A percentile compares a stretch with the other conserved stretches of the same genome.
Evolutionary conservation across 2,888 invertebrate genomes (phyloP).

Genomic region (Eilema sororculum): DNA sequence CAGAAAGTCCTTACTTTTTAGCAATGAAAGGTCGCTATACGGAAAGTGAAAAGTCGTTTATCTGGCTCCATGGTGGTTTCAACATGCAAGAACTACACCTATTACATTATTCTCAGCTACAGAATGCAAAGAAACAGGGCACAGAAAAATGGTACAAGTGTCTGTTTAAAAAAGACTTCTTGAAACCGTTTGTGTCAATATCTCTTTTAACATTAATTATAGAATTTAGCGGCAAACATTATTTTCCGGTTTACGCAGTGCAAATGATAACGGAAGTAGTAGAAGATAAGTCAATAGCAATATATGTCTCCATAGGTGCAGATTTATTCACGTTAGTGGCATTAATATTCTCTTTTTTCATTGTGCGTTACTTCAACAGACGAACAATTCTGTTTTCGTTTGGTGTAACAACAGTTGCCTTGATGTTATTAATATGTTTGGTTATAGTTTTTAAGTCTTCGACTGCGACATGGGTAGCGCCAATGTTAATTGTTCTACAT

Average conservation of each 20-base stretch:
- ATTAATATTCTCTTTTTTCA: not conserved
- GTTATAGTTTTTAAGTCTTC: constrained; percentile 5
- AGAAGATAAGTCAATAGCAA: constrained; percentile 9
- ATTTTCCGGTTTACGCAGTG: not conserved
- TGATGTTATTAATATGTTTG: constrained; percentile 9
- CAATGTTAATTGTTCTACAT: constrained; percentile 5
- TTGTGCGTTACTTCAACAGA: constrained; percentile 6
- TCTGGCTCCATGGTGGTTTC: constrained; percentile 56
- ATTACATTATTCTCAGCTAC: not conserved
- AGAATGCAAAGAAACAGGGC: not conserved
- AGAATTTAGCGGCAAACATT: constrained; percentile 11
- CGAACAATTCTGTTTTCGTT: not conserved
- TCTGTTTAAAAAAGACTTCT: not conserved
- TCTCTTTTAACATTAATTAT: constrained; percentile 1
- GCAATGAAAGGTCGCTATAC: constrained; percentile 12
- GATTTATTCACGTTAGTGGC: constrained; percentile 8
- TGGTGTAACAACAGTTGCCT: not conserved
- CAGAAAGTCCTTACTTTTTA: constrained; percentile 9
- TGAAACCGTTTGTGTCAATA: not conserved
- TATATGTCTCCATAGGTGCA: constrained; percentile 3
- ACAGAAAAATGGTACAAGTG: not conserved
- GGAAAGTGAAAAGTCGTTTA: constrained; percentile 2
- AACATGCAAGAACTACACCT: constrained; percentile 27
- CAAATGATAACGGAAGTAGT: constrained; percentile 2
- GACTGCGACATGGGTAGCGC: not conserved